Conservation (phyloP, 2,888 invertebrate genomes). For the Morinoia aosen region DNA sequence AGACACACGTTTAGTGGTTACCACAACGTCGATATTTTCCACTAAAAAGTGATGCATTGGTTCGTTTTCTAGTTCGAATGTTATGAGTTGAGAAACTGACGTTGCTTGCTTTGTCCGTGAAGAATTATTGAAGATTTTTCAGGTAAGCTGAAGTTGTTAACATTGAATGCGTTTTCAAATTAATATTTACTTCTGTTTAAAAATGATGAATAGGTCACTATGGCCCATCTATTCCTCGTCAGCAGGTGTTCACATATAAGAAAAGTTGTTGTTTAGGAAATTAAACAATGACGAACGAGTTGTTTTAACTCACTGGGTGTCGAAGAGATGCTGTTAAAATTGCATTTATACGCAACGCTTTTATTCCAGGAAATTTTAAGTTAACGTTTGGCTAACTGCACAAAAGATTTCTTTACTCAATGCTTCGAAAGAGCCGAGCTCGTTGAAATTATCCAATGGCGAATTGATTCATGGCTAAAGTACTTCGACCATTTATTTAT, state of each 20-base stretch:
- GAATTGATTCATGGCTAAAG: neutral
- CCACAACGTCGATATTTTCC: neutral
- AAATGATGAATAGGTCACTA: neutral
- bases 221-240: neutral
- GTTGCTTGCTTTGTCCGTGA: neutral
- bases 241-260: neutral
- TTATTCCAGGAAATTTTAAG: neutral
- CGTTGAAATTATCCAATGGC: neutral
- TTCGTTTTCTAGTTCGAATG: neutral
- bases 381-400: neutral
- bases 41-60: neutral
- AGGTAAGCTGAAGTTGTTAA: no score
- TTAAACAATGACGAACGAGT: neutral
- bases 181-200: neutral
- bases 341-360: neutral
- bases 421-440: neutral
- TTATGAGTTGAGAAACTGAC: neutral
- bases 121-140: neutral
- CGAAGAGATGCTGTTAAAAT: neutral
- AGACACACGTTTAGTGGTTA: neutral
- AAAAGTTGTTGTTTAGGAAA: neutral
- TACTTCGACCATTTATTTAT: neutral
- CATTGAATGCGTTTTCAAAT: neutral
- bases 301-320: neutral
- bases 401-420: neutral